phyloP scores from a whole-genome alignment of 2,113 vertebrate genomes.

The Centropus bengalensis region DNA sequence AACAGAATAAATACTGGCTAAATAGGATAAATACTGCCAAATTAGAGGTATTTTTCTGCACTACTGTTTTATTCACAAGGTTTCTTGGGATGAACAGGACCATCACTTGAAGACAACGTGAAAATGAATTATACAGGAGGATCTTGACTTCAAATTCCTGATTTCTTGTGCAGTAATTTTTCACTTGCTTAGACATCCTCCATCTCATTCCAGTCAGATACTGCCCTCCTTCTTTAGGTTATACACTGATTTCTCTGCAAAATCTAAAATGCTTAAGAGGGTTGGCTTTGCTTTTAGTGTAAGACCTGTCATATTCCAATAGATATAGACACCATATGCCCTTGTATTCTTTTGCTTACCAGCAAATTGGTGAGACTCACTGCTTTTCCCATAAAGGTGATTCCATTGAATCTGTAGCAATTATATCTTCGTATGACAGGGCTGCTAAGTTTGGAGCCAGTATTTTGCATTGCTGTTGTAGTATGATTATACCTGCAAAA shows the following conservation, averaged over 20 bases:
- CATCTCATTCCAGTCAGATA: neutral
- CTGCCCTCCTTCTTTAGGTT: neutral
- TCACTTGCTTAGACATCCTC: neutral
- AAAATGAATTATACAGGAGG: neutral
- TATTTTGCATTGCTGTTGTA: neutral
- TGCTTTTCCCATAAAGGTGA: neutral
- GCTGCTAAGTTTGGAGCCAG: neutral
- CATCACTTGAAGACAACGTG: neutral
- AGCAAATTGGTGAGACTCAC: neutral
- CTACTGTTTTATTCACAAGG: neutral
- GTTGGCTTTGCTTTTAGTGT: neutral
- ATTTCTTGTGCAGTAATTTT: neutral
- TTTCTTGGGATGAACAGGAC: neutral
- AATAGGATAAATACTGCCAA: neutral
- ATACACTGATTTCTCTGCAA: neutral
- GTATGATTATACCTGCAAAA: neutral
- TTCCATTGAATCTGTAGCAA: neutral
- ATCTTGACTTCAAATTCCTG: neutral
- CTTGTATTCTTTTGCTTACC: neutral
- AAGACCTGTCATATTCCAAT: neutral
- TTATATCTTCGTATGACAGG: neutral
- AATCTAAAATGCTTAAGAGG: neutral
- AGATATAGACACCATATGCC: neutral
- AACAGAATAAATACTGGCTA: neutral
- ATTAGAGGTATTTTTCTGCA: neutral